These are phyloP conservation scores for Dasypus novemcinctus DNA, from an alignment of 2,113 vertebrate genomes.

Conservation along the genomic window DNA sequence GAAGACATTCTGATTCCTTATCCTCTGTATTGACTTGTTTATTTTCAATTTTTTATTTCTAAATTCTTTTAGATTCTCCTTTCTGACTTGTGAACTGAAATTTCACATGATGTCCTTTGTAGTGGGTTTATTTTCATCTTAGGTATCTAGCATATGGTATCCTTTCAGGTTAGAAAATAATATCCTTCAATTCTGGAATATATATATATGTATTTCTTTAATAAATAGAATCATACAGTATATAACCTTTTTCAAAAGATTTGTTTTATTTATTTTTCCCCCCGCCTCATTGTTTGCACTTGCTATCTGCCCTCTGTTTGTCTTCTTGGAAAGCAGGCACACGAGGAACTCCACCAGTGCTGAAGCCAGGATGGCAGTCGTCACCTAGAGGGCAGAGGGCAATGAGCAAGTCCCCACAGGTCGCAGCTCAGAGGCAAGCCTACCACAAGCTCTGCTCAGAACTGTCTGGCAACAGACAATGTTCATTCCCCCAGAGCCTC, in stretches of 20 bases:
- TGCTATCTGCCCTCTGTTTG: too few relatives aligned
- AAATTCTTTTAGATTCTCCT: neutral
- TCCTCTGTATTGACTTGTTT: neutral
- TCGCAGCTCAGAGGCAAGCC: too few relatives aligned
- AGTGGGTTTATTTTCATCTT: neutral
- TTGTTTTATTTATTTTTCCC: too few relatives aligned
- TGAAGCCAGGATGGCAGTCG: too few relatives aligned
- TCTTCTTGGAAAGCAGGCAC: slow-evolving; percentile 91
- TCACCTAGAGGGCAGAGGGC: too few relatives aligned
- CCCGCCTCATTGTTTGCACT: too few relatives aligned
- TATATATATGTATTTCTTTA: neutral
- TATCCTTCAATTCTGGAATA: neutral
- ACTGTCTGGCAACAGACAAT: too few relatives aligned
- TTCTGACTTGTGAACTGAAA: neutral
- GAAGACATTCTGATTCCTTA: neutral
- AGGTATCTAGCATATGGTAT: neutral
- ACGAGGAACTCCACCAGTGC: slow-evolving; percentile 83
- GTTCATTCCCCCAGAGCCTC: too few relatives aligned
- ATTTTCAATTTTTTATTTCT: neutral
- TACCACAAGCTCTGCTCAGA: too few relatives aligned
- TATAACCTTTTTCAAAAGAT: too few relatives aligned
- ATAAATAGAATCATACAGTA: too few relatives aligned
- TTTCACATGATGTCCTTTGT: neutral
- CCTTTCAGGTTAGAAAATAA: neutral
- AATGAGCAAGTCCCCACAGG: too few relatives aligned